Conservation (phyloP, 2,113 vertebrate genomes). For the Microcebus jonahi region DNA sequence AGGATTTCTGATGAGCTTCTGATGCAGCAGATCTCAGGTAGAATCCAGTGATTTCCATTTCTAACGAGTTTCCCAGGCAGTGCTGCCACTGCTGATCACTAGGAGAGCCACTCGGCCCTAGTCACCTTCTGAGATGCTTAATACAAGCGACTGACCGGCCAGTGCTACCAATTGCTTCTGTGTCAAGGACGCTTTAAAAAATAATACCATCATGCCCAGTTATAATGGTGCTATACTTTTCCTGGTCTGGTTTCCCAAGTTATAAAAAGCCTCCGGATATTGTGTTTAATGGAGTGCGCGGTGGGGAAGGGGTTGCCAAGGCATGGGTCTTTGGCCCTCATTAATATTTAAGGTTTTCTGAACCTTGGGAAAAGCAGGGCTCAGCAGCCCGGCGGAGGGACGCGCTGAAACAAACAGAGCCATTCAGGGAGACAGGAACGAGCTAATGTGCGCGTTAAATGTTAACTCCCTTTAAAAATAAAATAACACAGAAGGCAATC, state of each 20-base stretch:
- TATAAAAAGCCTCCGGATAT: background rate
- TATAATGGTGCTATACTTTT: too few species aligned
- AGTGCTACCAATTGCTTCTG: background rate
- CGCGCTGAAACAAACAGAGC: background rate
- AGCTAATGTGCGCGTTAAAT: background rate
- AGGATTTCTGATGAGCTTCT: background rate
- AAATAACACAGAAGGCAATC: constrained; percentile 37
- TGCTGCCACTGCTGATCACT: rapidly evolving
- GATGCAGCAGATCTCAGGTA: background rate
- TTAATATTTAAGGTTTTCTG: constrained; percentile 61
- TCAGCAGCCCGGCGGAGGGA: rapidly evolving
- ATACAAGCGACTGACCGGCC: rapidly evolving
- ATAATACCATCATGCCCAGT: background rate
- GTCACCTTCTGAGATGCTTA: background rate
- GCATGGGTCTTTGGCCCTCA: background rate
- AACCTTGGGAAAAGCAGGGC: background rate
- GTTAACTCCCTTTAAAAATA: constrained; percentile 67
- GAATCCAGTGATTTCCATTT: background rate
- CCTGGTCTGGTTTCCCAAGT: background rate
- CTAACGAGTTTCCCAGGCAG: background rate
- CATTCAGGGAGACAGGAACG: constrained; percentile 44
- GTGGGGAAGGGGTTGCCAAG: background rate
- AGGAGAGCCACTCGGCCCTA: background rate
- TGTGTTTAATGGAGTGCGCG: background rate
- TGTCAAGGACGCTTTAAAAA: background rate